Evolutionary conservation across 2,888 invertebrate genomes (phyloP).

Genomic region (Ophion slaviceki): DNA sequence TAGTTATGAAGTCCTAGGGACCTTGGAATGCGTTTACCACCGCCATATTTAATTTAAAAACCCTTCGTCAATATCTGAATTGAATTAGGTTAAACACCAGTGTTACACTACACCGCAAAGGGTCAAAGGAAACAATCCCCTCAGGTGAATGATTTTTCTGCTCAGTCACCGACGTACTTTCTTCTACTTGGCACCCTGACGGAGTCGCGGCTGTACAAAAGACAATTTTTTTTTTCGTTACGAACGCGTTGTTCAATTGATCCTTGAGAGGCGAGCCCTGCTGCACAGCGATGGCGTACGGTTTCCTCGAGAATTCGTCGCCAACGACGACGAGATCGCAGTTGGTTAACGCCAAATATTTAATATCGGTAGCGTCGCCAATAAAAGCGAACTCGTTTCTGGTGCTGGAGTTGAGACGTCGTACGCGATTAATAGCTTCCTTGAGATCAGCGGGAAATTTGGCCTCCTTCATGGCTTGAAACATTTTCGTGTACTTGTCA

Average conservation of each 20-base stretch:
- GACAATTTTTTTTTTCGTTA: not conserved
- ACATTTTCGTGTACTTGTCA: constrained; percentile 99
- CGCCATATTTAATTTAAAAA: no score
- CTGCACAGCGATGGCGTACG: constrained; percentile 98
- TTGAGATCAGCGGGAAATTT: constrained; percentile 91
- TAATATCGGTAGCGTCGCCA: constrained; percentile 97
- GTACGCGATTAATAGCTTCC: constrained; percentile 91
- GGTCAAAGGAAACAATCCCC: no score
- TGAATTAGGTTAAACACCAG: no score
- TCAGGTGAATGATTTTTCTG: no score
- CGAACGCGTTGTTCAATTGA: constrained; percentile 95
- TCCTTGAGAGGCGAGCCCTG: constrained; percentile 97
- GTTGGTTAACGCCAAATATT: constrained; percentile 91
- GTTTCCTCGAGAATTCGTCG: constrained; percentile 98
- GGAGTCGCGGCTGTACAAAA: not conserved
- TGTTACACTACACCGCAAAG: no score
- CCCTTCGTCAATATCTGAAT: no score
- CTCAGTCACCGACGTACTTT: not conserved
- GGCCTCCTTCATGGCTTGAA: constrained; percentile 96
- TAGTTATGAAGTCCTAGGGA: no score
- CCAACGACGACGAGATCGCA: constrained; percentile 97
- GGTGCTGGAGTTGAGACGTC: constrained; percentile 86
- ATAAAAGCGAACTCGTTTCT: constrained; percentile 96
- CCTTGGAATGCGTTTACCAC: no score
- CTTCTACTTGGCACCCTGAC: not conserved